Evolutionary conservation across 2,797 vertebrate species (phyloP).

Genomic region (Menidia menidia): DNA sequence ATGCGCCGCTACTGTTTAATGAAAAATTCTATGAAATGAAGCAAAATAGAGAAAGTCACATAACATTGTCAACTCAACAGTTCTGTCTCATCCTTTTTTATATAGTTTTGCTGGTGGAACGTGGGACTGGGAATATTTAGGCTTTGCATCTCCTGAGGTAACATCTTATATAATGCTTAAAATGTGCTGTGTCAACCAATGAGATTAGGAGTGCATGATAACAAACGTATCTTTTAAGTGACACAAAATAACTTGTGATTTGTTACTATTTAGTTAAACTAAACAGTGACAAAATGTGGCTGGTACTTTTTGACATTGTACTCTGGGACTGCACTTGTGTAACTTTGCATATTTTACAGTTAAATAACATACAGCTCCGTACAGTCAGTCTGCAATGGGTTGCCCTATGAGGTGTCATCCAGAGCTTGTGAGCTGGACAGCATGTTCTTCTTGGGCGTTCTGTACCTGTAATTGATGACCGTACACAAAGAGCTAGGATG

Average conservation of each 20-base stretch:
- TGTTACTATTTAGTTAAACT: too few relatives aligned
- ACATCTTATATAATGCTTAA: conserved; percentile 25
- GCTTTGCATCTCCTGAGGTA: conserved; percentile 99
- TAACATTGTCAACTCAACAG: not conserved
- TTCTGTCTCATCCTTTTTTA: conserved; percentile 34
- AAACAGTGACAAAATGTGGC: not conserved
- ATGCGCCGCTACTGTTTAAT: not conserved
- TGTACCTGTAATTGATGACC: not conserved
- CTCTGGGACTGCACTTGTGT: not conserved
- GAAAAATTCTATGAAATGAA: not conserved
- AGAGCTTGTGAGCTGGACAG: not conserved
- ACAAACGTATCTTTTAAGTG: too few relatives aligned
- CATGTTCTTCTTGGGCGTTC: not conserved
- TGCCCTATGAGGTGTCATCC: not conserved
- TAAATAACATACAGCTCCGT: not conserved
- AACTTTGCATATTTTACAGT: not conserved
- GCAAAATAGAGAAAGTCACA: not conserved
- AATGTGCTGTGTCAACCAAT: conserved; percentile 6
- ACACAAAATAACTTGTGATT: too few relatives aligned
- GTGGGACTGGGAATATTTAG: conserved; percentile 99
- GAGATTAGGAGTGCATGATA: too few relatives aligned
- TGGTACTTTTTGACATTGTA: not conserved
- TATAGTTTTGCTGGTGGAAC: conserved; percentile 97
- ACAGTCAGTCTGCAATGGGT: not conserved
- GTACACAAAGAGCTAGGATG: not conserved